Conservation (phyloP, 2,888 invertebrate species). For the Parnassius mnemosyne region DNA sequence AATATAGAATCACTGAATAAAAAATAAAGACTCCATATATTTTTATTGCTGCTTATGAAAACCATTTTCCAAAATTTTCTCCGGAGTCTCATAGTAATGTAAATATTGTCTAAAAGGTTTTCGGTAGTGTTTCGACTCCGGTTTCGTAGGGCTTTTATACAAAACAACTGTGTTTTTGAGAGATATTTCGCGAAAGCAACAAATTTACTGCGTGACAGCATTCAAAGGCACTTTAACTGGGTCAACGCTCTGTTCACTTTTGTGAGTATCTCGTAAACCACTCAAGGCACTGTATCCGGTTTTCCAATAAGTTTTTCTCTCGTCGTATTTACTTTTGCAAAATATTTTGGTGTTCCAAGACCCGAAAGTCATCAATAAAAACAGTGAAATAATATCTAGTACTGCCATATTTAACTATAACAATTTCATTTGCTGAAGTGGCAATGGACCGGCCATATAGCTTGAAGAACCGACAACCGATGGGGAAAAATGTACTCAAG, state of each 20-base stretch:
- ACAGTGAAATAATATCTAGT: no score
- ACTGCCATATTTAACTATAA: no score
- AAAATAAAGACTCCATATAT: no score
- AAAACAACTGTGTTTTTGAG: not conserved
- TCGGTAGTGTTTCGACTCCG: not conserved
- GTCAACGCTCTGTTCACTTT: conserved; percentile 1
- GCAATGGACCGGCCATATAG: no score
- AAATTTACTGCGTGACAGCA: conserved; percentile 9
- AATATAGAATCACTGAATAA: no score
- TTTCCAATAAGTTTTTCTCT: not conserved
- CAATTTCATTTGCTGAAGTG: no score
- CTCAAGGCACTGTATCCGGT: not conserved
- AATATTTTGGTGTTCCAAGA: no score
- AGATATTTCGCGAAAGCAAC: conserved; percentile 1
- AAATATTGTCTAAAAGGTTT: not conserved
- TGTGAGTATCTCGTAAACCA: conserved; percentile 4
- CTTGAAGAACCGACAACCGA: no score
- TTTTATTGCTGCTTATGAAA: not conserved
- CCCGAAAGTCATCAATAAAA: no score
- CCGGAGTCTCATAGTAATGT: not conserved
- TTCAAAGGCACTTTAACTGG: conserved; percentile 3
- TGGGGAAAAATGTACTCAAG: no score
- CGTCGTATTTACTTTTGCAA: not conserved
- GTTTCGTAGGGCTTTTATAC: not conserved
- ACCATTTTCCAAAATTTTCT: not conserved